A percentile compares a stretch with the other conserved stretches of the same genome.
Evolutionary conservation across 2,797 vertebrate genomes (phyloP).

Genomic region (Gobio occitaniae): DNA sequence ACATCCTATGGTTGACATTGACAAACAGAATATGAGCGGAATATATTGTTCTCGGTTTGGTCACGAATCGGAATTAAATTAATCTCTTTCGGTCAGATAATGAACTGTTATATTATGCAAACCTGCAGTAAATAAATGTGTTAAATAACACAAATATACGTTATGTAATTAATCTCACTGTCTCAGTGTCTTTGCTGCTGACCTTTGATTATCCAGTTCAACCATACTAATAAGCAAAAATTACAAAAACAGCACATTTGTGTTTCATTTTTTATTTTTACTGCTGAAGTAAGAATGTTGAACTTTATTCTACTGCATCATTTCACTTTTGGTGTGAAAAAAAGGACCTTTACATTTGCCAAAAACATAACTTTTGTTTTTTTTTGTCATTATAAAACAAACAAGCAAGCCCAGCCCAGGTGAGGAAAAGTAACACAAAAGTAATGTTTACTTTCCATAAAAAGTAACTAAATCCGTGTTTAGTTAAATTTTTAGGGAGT

Average conservation of each 20-base stretch:
- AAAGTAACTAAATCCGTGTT: neutral
- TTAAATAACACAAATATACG: neutral
- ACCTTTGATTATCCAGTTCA: neutral
- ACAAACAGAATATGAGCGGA: neutral
- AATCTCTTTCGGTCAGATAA: neutral
- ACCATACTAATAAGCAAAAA: neutral
- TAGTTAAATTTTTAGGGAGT: neutral
- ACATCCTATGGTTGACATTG: neutral
- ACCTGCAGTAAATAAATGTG: neutral
- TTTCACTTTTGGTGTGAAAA: neutral
- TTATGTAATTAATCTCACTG: neutral
- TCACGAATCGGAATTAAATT: neutral
- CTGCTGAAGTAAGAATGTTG: neutral
- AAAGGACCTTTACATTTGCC: neutral
- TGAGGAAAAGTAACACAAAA: neutral
- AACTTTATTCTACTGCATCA: neutral
- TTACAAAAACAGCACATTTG: neutral
- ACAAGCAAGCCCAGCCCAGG: neutral
- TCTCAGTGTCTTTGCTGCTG: neutral
- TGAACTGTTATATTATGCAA: neutral
- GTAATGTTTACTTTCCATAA: neutral
- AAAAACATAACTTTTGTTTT: neutral
- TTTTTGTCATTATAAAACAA: neutral
- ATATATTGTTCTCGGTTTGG: neutral
- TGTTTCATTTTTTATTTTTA: neutral